A percentile compares a stretch with the other conserved stretches of the same genome.
phyloP scores from a whole-genome alignment of 2,113 vertebrate species.

The Noctilio leporinus region DNA sequence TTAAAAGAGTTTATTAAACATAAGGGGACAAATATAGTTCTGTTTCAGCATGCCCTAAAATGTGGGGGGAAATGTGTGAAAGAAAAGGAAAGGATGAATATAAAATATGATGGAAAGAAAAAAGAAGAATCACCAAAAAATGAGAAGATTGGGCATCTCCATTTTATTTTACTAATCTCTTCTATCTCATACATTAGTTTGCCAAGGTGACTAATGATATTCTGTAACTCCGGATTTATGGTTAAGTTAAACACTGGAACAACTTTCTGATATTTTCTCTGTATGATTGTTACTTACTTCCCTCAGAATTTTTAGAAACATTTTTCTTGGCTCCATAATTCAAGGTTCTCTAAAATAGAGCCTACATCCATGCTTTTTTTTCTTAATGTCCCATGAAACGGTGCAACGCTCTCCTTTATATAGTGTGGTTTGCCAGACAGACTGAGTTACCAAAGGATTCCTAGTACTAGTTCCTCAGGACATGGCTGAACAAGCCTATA shows the following conservation, averaged over 20 bases:
- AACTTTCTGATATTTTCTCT: not conserved
- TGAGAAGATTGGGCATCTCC: not conserved
- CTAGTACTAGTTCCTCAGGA: not conserved
- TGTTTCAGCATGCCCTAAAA: not conserved
- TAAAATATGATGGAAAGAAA: not conserved
- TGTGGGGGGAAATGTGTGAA: not conserved
- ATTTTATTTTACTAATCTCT: not conserved
- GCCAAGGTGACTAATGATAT: not conserved
- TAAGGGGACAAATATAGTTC: not conserved
- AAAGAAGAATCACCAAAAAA: not conserved
- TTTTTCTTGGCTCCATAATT: not conserved
- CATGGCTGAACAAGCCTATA: not conserved
- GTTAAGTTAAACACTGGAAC: not conserved
- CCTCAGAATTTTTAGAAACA: not conserved
- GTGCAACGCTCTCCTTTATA: not conserved
- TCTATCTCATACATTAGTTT: not conserved
- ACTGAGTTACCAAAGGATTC: not conserved
- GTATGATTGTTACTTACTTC: not conserved
- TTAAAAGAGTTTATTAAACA: constrained; percentile 14
- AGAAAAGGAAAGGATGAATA: not conserved
- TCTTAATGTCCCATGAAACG: not conserved
- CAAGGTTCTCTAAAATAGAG: not conserved
- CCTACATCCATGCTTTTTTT: not conserved
- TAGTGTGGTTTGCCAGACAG: not conserved
- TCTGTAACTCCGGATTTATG: not conserved